Evolutionary conservation across 2,797 vertebrate species (phyloP).

Genomic region (Oreortyx pictus): DNA sequence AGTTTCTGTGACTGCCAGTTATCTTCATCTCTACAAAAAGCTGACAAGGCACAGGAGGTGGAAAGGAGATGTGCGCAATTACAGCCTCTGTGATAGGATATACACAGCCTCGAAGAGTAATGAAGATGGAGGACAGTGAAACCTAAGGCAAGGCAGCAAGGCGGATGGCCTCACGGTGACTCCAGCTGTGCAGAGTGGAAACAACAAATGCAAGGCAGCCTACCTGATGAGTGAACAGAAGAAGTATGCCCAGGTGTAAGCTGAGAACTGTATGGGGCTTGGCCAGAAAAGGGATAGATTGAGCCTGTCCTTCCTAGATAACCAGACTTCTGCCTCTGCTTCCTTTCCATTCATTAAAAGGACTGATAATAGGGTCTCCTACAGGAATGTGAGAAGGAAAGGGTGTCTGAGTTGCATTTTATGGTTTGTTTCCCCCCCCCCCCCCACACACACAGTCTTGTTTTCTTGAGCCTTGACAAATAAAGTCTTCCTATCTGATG

Average conservation of each 20-base stretch:
- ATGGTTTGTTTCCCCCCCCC: neutral
- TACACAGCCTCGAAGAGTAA: rapidly evolving
- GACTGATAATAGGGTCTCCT: neutral
- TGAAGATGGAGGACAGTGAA: neutral
- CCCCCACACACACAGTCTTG: neutral
- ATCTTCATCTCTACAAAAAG: neutral
- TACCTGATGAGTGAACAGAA: neutral
- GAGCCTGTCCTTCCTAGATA: neutral
- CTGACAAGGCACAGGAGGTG: neutral
- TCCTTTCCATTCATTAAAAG: neutral
- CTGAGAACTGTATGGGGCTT: rapidly evolving
- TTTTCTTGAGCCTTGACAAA: neutral
- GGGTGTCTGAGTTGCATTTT: neutral
- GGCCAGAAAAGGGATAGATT: neutral
- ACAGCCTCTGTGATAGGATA: neutral
- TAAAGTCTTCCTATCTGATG: neutral
- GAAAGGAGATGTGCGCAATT: neutral
- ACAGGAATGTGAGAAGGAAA: neutral
- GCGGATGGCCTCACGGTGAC: neutral
- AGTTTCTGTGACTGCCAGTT: neutral
- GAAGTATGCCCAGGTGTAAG: neutral
- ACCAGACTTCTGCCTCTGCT: neutral
- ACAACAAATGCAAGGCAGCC: neutral
- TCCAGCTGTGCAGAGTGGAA: neutral
- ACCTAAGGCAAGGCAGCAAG: neutral